Evolutionary conservation across 2,797 vertebrate genomes (phyloP), one percentile per base, ranked within the genome.

Genomic region (Cichlasoma orientale): DNA sequence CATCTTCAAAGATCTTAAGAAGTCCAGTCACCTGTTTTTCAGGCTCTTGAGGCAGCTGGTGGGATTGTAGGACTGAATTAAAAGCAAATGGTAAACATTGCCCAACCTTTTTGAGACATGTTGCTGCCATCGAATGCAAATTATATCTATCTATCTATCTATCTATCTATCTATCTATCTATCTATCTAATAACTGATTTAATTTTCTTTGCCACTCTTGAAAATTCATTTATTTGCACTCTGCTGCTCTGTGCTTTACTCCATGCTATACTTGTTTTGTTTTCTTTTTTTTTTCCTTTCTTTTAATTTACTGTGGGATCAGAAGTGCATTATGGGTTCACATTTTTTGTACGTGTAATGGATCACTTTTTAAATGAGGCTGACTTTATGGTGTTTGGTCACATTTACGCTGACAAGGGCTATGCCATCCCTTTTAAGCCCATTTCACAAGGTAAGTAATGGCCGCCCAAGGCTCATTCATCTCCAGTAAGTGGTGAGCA

Each of bases 371-470:
- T 88, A 88, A 90, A 86, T 77, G 68, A 83, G 77, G 33, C 74
- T 5, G 56, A 75, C 78, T 85, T 88, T 63, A 86, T 88, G 84
- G 74, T 72, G 69, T 88, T 86, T 83, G 82, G 85, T 92, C 89
- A 86, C 81, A 86, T 89, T 87, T 63, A 74, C 56, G n/a, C 72
- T 83, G 75, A 85, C 76, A 80, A 63, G 74, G 82, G 82, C 79
- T 58, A 57, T 56, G 73, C 74, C 79, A 82, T 87, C 79, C 80
- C 75, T 88, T 90, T 88, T 86, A 87, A 86, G 87, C 86, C 84
- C 70, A 84, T 90, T 91, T 87, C 86, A 80, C 74, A 9, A 54
- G 73, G 78, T 90, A 92, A 92, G 86, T 90, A 91, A 94, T 91
- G 78, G 82, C 71, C 18, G 14, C 74, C 82, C 61, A 79, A 76